Base-by-base conservation (phyloP, 1,140 invertebrate species). In the Linepithema humile region DNA sequence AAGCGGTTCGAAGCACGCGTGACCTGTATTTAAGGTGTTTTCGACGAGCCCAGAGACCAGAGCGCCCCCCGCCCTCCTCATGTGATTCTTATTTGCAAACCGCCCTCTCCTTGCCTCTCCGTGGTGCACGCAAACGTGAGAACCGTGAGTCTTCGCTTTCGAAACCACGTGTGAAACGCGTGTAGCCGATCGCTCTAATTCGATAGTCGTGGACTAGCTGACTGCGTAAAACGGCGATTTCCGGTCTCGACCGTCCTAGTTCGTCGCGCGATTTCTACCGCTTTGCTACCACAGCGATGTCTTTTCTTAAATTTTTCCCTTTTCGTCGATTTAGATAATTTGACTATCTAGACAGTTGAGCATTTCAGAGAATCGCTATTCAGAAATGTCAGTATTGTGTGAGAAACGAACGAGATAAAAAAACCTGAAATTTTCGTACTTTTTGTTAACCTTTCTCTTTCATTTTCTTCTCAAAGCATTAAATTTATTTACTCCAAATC, bases 11-110 rank as follows among this genome's bases (percentile, higher is more conserved):
- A 88, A 77, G 75, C 85, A 85, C 85, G 74, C 89, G 89, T 90
- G 90, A 89, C 87, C 88, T 90, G 89, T 90, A 86, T 91, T 91
- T 91, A 91, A 89, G 85, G 64, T 67, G 67, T 53, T 83, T 62
- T 62, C 57, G 45, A 69, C 45, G 60, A 35, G 20, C 43, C 26
- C n/a, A 48, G 53, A n/a, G 59, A 43, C 69, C 59, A 40, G 48
- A 50, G 62, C 43, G 23, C 1, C 40, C 29, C 2, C 29, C 70
- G 26, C 23, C 48, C 53, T 45, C 40, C 55, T 48, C 38, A 48
- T 87, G 57, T 57, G 20, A 20, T 55, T 67, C 72, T 87, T 87
- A 87, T 87, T 87, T 85, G 87, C 80, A 86, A 77, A 78, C 60
- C 67, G 23, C 32, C 50, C 83, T 69, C 50, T 70, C 55, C 38